Evolutionary conservation across 2,888 invertebrate species (phyloP), one percentile per base, ranked within the genome.

Genomic region (Oeneis ivallda): DNA sequence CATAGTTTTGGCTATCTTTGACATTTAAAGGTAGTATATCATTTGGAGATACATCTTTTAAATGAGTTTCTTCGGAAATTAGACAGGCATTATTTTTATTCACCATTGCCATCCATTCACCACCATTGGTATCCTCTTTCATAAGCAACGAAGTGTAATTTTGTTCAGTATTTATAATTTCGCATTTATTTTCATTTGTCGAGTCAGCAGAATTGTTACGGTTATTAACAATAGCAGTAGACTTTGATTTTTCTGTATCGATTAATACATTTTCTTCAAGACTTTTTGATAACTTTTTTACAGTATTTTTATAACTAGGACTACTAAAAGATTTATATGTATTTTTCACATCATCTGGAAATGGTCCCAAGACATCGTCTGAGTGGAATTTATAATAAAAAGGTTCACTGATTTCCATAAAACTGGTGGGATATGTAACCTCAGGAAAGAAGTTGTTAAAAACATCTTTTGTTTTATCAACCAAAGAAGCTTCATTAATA

Each of bases 371-470:
- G 37, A 77, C 66, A 11, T 71, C 68, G 9, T 76, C 76, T 13
- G 71, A 73, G 34, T 68, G 68, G 2, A 74, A 64, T 64, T 73
- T 79, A n/a, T 75, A 78, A 69, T 80, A 87, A 70, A 80, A 87
- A 13, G 85, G 86, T 66, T 79, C 79, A 2, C 75, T 71, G n/a
- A 79, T 68, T 13, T 86, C 85, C 63, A 82, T 67, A 50, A 83
- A 73, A 67, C 76, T 78, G 11, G 71, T 74, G 19, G 78, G 77
- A 43, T 77, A 76, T 58, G 67, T 67, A 37, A 75, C 74, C 56
- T 76, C 75, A 8, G 76, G 77, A 54, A 76, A 77, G 39, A 60
- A 63, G 54, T 65, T 65, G 50, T 69, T 65, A 15, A 45, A 60
- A 10, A 52, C 26, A 34, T 43, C 41, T 52, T 68, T 62, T 26